Conservation (phyloP, 2,113 vertebrate species). For the Nycticryphes semicollaris region DNA sequence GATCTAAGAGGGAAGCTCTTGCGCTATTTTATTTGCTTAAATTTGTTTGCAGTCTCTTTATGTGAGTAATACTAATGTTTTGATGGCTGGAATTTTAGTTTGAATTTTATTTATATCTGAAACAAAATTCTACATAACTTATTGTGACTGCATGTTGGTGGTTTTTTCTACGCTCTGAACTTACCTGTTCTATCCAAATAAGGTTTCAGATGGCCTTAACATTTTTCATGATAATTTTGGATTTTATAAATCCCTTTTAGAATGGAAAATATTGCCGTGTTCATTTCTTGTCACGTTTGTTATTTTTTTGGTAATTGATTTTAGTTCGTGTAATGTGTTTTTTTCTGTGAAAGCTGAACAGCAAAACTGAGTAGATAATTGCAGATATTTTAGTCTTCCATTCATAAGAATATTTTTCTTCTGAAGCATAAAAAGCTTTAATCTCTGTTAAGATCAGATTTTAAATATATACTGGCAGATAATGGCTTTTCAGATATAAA, state of each 20-base stretch:
- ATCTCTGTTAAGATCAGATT: background rate
- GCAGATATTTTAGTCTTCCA: background rate
- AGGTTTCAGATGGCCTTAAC: background rate
- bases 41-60: background rate
- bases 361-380: background rate
- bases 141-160: background rate
- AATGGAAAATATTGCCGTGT: background rate
- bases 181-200: background rate
- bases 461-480: background rate
- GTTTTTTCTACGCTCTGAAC: background rate
- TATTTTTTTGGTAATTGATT: background rate
- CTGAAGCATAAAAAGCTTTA: background rate
- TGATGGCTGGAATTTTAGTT: background rate
- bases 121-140: background rate
- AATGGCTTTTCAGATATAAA: background rate
- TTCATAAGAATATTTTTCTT: background rate
- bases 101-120: background rate
- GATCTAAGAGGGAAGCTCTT: background rate
- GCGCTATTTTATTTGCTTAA: background rate
- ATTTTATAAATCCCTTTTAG: background rate
- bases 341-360: background rate
- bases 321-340: background rate
- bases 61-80: background rate
- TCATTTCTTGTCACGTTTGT: background rate
- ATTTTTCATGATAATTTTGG: background rate